Evolutionary conservation across 2,888 invertebrate genomes (phyloP).

Genomic region (Acholoe squamosa): DNA sequence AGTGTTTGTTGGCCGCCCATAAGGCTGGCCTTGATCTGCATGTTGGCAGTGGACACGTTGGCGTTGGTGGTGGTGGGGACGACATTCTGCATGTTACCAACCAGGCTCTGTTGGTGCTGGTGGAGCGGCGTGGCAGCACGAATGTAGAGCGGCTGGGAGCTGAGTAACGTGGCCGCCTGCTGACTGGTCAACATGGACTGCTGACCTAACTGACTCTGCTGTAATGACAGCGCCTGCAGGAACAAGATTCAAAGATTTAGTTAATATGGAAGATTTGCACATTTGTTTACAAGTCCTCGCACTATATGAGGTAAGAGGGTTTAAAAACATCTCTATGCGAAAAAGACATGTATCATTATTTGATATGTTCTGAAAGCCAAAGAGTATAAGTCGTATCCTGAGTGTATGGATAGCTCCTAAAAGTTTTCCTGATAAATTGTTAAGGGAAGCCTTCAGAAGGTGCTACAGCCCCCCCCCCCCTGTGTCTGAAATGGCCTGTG

Average conservation of each 20-base stretch:
- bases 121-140: constrained; percentile 74
- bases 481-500: too few species aligned
- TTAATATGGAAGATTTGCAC: background rate
- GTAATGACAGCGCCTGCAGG: constrained; percentile 77
- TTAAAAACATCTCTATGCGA: too few species aligned
- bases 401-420: too few species aligned
- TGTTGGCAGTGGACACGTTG: background rate
- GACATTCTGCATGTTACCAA: constrained; percentile 39
- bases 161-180: constrained; percentile 74
- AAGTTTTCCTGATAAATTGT: too few species aligned
- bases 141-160: constrained; percentile 80
- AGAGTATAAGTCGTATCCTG: too few species aligned
- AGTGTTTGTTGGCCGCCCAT: background rate
- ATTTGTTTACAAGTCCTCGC: too few species aligned
- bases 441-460: too few species aligned
- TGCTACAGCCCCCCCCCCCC: too few species aligned
- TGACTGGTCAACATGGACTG: constrained; percentile 74
- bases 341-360: too few species aligned
- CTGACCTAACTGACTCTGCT: constrained; percentile 75
- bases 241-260: background rate
- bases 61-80: background rate
- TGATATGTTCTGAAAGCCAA: too few species aligned
- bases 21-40: constrained; percentile 22
- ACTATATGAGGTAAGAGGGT: too few species aligned
- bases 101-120: constrained; percentile 59